Percentiles rank a stretch among this genome's conserved stretches.
Evolutionary conservation across 2,113 vertebrate genomes (phyloP).

Genomic region (Ariopsis seemanni): DNA sequence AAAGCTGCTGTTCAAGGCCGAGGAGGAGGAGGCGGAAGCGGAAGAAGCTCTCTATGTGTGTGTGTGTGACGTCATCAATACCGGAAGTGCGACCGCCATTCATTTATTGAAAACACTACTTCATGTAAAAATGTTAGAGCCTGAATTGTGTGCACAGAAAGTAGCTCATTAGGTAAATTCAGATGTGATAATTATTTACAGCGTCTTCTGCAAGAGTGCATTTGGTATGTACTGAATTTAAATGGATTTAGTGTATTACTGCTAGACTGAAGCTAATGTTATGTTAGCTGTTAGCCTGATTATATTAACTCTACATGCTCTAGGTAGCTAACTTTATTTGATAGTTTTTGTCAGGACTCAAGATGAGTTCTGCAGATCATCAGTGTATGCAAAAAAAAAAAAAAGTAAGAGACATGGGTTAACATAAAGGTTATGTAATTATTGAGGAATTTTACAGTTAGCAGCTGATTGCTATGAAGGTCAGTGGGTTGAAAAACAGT

Average conservation of each 20-base stretch:
- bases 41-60: too few species aligned
- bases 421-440: background rate
- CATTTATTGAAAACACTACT: background rate
- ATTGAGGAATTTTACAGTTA: background rate
- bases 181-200: background rate
- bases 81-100: background rate
- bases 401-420: background rate
- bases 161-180: background rate
- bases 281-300: background rate
- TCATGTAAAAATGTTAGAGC: background rate
- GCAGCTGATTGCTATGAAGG: conserved; percentile 1
- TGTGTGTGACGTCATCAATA: background rate
- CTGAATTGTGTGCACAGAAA: background rate
- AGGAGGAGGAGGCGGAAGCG: too few species aligned
- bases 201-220: background rate
- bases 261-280: background rate
- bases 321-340: background rate
- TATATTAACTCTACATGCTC: background rate
- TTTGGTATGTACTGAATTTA: background rate
- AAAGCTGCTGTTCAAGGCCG: too few species aligned
- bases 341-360: background rate
- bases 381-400: background rate
- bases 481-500: background rate
- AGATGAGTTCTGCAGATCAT: background rate
- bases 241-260: background rate